phyloP scores from a whole-genome alignment of 1,140 invertebrate species.

The Drosophila kanapiae region DNA sequence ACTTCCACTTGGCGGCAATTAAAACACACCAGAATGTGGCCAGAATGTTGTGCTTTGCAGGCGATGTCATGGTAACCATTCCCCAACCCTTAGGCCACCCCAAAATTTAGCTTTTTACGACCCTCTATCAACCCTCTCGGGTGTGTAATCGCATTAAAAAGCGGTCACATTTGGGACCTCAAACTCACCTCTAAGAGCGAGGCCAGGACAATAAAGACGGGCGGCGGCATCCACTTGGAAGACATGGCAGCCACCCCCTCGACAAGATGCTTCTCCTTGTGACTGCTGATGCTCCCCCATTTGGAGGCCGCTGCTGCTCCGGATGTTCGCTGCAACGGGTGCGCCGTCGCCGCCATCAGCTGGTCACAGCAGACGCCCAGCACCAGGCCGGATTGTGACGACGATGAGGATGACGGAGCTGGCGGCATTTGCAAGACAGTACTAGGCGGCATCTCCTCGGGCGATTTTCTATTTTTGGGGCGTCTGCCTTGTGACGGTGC shows the following conservation, averaged over 20 bases:
- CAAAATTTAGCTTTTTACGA: conserved; percentile 46
- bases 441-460: conserved; percentile 60
- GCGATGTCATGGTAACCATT: conserved; percentile 68
- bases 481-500: conserved; percentile 79
- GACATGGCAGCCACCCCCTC: conserved; percentile 3
- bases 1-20: conserved; percentile 50
- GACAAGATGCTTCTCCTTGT: conserved; percentile 20
- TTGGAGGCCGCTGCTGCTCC: conserved; percentile 22
- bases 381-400: conserved; percentile 65
- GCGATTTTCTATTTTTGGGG: conserved; percentile 72
- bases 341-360: conserved; percentile 66
- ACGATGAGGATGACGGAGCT: conserved; percentile 35
- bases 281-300: conserved; percentile 16
- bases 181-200: conserved; percentile 93
- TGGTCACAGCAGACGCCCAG: conserved; percentile 76
- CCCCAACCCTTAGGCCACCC: conserved; percentile 3
- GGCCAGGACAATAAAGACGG: conserved; percentile 94
- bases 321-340: conserved; percentile 26
- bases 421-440: conserved; percentile 69
- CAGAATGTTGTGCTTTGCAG: conserved; percentile 58
- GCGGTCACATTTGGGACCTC: conserved; percentile 34
- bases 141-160: conserved; percentile 67
- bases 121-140: conserved; percentile 64
- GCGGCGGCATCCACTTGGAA: conserved; percentile 91
- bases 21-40: conserved; percentile 48